Conservation (phyloP, 2,113 vertebrate species). For the Axis porcinus region DNA sequence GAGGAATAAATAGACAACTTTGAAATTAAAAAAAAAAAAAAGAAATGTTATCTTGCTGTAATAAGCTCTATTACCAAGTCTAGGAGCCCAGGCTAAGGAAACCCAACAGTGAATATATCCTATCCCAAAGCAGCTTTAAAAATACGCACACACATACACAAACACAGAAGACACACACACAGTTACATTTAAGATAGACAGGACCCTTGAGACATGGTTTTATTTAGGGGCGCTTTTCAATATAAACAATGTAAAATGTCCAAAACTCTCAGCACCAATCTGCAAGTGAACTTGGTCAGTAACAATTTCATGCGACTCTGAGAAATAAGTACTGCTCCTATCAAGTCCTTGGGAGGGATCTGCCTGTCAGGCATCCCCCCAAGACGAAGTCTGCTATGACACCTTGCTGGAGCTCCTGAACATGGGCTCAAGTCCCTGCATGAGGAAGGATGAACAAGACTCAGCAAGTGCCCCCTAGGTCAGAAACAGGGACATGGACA, state of each 20-base stretch:
- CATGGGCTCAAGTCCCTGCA: too few species aligned
- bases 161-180: neutral
- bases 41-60: neutral
- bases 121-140: neutral
- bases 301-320: neutral
- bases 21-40: too few species aligned
- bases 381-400: too few species aligned
- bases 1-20: too few species aligned
- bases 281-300: neutral
- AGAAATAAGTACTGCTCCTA: neutral
- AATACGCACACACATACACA: neutral
- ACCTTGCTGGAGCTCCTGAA: too few species aligned
- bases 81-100: neutral
- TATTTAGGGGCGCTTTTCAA: neutral
- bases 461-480: too few species aligned
- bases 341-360: too few species aligned
- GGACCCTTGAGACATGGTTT: neutral
- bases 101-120: neutral
- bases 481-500: too few species aligned
- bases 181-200: neutral
- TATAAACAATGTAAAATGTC: neutral
- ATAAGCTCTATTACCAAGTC: neutral
- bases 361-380: too few species aligned
- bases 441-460: too few species aligned
- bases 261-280: neutral